Evolutionary conservation across 1,140 invertebrate species (phyloP).

Genomic region (Bombus superbus): DNA sequence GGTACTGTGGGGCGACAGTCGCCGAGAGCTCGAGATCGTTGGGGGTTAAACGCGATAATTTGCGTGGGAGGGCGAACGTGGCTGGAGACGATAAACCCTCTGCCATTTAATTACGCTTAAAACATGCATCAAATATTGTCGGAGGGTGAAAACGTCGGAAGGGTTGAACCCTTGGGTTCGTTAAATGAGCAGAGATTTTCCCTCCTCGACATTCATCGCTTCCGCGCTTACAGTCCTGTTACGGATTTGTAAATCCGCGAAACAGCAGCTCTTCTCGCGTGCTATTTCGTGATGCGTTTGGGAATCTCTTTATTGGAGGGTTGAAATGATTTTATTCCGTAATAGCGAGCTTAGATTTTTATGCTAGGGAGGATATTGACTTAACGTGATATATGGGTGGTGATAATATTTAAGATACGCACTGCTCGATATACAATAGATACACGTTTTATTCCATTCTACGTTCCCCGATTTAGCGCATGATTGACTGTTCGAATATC

Average conservation of each 20-base stretch:
- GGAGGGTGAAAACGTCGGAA: slow-evolving; percentile 75
- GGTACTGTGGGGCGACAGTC: slow-evolving; percentile 50
- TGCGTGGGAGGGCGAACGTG: slow-evolving; percentile 76
- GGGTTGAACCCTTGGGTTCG: slow-evolving; percentile 78
- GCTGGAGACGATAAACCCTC: slow-evolving; percentile 74
- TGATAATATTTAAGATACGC: no score
- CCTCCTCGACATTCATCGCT: slow-evolving; percentile 53
- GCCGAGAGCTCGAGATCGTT: slow-evolving; percentile 55
- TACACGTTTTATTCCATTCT: no score
- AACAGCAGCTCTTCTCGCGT: slow-evolving; percentile 23
- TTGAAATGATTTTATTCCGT: background rate
- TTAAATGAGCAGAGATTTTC: slow-evolving; percentile 78
- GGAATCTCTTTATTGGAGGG: background rate
- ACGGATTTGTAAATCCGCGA: slow-evolving; percentile 57
- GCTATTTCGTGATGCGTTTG: background rate
- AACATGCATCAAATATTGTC: slow-evolving; percentile 80
- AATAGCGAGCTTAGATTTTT: background rate
- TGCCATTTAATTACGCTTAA: slow-evolving; percentile 80
- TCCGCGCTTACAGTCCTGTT: slow-evolving; percentile 15
- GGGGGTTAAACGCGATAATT: slow-evolving; percentile 79
- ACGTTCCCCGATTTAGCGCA: no score
- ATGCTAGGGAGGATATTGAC: no score
- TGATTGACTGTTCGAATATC: no score
- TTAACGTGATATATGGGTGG: no score
- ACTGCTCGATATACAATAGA: no score